phyloP scores from a whole-genome alignment of 1,140 invertebrate species.

The Eumaeus atala region DNA sequence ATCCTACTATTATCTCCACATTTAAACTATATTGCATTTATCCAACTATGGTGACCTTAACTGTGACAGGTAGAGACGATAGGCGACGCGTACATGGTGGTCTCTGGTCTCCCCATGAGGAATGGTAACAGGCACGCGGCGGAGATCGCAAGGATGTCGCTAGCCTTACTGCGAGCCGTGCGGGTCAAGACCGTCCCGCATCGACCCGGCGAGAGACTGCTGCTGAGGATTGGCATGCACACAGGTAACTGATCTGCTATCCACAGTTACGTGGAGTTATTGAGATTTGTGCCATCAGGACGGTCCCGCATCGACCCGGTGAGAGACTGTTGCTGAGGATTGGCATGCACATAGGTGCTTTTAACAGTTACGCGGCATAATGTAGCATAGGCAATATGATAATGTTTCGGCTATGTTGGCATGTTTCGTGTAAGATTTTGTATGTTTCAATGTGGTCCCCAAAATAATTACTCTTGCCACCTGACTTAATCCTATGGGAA shows the following conservation, averaged over 20 bases:
- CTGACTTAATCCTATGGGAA: no score
- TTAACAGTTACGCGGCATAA: no score
- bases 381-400: no score
- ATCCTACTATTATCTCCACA: no score
- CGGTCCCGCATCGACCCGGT: no score
- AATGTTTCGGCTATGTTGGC: no score
- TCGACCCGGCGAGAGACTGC: slow-evolving; percentile 88
- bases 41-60: no score
- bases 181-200: slow-evolving; percentile 93
- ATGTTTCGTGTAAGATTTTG: no score
- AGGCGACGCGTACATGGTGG: slow-evolving; percentile 97
- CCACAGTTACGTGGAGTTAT: not conserved
- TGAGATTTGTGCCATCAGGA: not conserved
- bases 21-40: no score
- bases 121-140: slow-evolving; percentile 92
- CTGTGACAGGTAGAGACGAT: slow-evolving; percentile 92
- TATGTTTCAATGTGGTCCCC: no score
- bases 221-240: slow-evolving; percentile 96
- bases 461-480: no score
- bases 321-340: not conserved
- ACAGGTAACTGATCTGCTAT: slow-evolving; percentile 76
- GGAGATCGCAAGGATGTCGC: slow-evolving; percentile 93
- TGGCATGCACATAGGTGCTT: not conserved
- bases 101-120: slow-evolving; percentile 90
- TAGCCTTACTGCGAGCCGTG: slow-evolving; percentile 89